Percentiles rank a stretch among this genome's conserved stretches.
Conservation (phyloP, 2,797 vertebrate genomes). For the Helicolenus hilgendorfi region DNA sequence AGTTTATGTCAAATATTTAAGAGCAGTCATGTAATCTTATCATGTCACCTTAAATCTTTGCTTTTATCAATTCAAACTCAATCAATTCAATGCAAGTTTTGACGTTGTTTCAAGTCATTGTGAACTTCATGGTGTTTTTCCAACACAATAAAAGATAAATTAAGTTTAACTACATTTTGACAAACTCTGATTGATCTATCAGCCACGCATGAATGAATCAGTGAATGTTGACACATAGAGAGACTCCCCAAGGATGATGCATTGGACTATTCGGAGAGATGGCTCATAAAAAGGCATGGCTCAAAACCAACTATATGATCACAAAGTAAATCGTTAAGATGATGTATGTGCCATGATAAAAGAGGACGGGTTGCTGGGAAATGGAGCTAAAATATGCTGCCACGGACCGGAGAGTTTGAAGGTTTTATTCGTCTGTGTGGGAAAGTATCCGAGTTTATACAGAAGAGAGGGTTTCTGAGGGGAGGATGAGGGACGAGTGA, state of each 20-base stretch:
- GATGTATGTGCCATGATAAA: constrained; percentile 43
- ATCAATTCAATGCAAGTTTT: background rate
- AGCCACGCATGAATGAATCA: constrained; percentile 33
- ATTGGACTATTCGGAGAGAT: constrained; percentile 2
- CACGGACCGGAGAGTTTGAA: background rate
- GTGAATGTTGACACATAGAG: background rate
- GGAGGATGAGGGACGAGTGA: constrained; percentile 60
- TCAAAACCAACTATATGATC: constrained; percentile 32
- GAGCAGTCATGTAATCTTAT: background rate
- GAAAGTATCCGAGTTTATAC: constrained; percentile 47
- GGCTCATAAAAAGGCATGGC: constrained; percentile 28
- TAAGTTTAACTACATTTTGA: background rate
- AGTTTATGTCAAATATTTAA: background rate
- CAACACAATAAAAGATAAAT: background rate
- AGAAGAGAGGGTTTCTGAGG: constrained; percentile 24
- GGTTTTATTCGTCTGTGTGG: constrained; percentile 43
- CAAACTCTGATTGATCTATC: background rate
- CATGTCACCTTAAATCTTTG: background rate
- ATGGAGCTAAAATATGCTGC: constrained; percentile 19
- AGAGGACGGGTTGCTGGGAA: constrained; percentile 47
- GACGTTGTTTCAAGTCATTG: background rate
- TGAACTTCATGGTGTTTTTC: background rate
- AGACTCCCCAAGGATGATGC: constrained; percentile 17
- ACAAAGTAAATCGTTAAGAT: constrained; percentile 51
- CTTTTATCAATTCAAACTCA: background rate